Conservation (phyloP, 2,797 vertebrate genomes). For the Phrynocephalus forsythii region DNA sequence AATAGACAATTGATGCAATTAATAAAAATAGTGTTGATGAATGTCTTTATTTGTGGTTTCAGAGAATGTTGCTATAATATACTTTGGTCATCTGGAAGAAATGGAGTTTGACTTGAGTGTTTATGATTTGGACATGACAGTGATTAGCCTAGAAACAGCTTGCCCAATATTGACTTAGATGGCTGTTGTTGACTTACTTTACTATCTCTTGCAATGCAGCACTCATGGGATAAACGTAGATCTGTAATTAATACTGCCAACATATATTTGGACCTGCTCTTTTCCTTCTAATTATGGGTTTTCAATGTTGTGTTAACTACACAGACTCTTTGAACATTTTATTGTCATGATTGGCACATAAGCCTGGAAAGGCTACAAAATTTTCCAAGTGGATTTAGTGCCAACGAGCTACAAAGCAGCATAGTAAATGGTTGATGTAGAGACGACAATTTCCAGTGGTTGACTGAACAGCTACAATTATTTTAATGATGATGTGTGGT, state of each 20-base stretch:
- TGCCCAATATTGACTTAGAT: background rate
- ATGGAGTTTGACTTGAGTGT: background rate
- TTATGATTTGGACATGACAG: slow-evolving; percentile 18
- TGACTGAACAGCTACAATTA: slow-evolving; percentile 32
- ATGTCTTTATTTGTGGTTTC: slow-evolving; percentile 12
- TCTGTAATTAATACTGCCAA: slow-evolving; percentile 4
- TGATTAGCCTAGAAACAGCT: rapidly evolving
- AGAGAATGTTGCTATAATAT: slow-evolving; percentile 27
- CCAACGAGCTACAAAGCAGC: slow-evolving; percentile 55
- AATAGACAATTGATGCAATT: slow-evolving; percentile 45
- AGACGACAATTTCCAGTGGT: slow-evolving; percentile 43
- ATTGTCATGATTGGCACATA: slow-evolving; percentile 30
- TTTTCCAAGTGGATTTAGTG: slow-evolving; percentile 39
- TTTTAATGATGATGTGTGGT: no score
- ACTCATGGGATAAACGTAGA: slow-evolving; percentile 8
- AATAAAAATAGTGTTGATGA: no score
- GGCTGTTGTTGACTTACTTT: slow-evolving; percentile 32
- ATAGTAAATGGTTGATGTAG: slow-evolving; percentile 47
- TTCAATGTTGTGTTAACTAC: slow-evolving; percentile 38
- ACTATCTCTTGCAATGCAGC: background rate
- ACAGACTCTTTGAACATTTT: slow-evolving; percentile 52
- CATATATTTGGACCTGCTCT: background rate
- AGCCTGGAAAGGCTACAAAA: slow-evolving; percentile 57
- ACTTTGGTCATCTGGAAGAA: slow-evolving; percentile 22
- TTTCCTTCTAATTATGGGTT: slow-evolving; percentile 12